Conservation (phyloP, 2,797 vertebrate genomes). For the Thunnus albacares region DNA sequence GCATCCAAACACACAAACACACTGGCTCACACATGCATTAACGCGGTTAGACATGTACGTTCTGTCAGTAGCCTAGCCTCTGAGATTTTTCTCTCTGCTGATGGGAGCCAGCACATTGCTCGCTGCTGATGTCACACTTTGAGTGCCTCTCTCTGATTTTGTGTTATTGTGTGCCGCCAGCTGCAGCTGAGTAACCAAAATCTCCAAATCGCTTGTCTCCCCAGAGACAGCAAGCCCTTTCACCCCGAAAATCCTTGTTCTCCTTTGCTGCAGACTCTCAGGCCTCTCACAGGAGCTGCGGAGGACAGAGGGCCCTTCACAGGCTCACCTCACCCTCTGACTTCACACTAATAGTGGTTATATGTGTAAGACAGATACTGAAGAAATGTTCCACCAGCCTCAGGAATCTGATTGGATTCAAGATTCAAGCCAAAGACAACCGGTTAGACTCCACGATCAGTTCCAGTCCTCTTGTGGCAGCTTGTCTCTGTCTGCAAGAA, state of each 20-base stretch:
- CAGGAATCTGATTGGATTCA: constrained; percentile 22
- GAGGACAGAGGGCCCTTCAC: constrained; percentile 20
- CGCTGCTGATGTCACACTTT: constrained; percentile 90
- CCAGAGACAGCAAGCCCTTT: constrained; percentile 57
- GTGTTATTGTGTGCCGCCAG: constrained; percentile 86
- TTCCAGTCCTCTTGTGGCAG: constrained; percentile 2
- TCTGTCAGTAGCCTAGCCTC: constrained; percentile 91
- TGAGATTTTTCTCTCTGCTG: constrained; percentile 90
- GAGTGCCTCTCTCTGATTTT: constrained; percentile 90
- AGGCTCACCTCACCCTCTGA: background rate
- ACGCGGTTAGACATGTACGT: constrained; percentile 39
- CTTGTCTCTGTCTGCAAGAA: constrained; percentile 8
- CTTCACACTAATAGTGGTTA: background rate
- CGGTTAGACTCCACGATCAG: background rate
- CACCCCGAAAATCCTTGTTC: constrained; percentile 46
- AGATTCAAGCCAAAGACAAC: constrained; percentile 37
- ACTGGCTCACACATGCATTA: constrained; percentile 21
- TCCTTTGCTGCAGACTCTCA: constrained; percentile 10
- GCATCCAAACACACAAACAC: constrained; percentile 40
- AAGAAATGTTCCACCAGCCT: constrained; percentile 22
- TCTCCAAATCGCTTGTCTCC: constrained; percentile 81
- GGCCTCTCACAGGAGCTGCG: constrained; percentile 12
- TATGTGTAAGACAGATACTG: constrained; percentile 8
- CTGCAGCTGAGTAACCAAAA: constrained; percentile 90
- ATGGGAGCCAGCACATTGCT: constrained; percentile 92